A percentile compares a stretch with the other conserved stretches of the same genome.
These are phyloP conservation scores for Drepana falcataria DNA, from an alignment of 2,888 invertebrate genomes.

Conservation along the genomic window DNA sequence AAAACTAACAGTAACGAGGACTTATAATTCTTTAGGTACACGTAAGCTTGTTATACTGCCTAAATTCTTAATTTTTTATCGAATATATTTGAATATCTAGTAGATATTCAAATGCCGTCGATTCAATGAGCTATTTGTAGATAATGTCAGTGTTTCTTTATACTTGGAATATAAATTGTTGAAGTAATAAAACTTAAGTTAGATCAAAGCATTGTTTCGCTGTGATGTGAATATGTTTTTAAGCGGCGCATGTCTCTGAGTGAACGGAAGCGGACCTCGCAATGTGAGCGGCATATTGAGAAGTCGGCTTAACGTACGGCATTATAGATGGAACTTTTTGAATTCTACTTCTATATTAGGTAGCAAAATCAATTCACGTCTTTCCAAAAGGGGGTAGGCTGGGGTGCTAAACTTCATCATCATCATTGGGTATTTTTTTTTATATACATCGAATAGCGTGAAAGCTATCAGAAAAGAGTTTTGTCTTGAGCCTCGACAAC, in stretches of 20 bases:
- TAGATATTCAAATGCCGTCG: not conserved
- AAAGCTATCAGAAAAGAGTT: no score
- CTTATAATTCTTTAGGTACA: no score
- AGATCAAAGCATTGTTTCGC: constrained; percentile 35
- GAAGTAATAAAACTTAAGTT: constrained; percentile 38
- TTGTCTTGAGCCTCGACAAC: no score
- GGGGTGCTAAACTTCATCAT: no score
- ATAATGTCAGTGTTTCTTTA: not conserved
- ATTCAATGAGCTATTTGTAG: not conserved
- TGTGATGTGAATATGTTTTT: constrained; percentile 50
- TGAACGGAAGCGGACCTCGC: constrained; percentile 55
- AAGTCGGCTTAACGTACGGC: constrained; percentile 23
- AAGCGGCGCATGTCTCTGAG: constrained; percentile 58
- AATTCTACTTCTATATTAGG: not conserved
- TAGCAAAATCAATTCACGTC: no score
- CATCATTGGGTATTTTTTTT: no score
- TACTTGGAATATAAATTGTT: constrained; percentile 17
- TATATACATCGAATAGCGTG: no score
- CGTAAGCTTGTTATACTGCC: no score
- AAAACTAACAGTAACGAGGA: no score
- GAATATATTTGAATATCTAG: not conserved
- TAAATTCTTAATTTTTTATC: no score
- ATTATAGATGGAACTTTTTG: constrained; percentile 16
- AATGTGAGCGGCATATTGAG: constrained; percentile 58
- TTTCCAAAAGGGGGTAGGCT: no score